Evolutionary conservation across 2,888 invertebrate genomes (phyloP).

Genomic region (Kuschelorhynchus macadamiae): DNA sequence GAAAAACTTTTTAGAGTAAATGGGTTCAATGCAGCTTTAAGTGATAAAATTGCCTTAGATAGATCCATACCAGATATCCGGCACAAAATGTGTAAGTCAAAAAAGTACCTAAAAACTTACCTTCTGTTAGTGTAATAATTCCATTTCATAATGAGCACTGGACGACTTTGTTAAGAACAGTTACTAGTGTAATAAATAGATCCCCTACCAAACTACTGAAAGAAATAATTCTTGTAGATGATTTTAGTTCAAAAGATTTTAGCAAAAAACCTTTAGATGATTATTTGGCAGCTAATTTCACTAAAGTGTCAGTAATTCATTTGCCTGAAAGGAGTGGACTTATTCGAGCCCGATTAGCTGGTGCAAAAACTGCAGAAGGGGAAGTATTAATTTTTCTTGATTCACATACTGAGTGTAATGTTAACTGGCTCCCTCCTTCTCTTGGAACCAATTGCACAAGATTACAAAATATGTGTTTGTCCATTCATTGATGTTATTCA

Average conservation of each 20-base stretch:
- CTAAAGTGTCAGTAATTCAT: constrained; percentile 83
- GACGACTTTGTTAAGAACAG: constrained; percentile 86
- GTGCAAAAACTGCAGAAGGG: constrained; percentile 82
- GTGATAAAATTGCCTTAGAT: constrained; percentile 91
- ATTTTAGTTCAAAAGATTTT: constrained; percentile 83
- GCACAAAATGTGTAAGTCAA: constrained; percentile 77
- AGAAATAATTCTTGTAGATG: constrained; percentile 92
- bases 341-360: constrained; percentile 88
- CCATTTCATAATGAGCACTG: constrained; percentile 96
- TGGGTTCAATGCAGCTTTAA: constrained; percentile 93
- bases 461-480: constrained; percentile 91
- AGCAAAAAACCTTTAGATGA: constrained; percentile 80
- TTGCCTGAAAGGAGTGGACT: constrained; percentile 83
- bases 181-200: constrained; percentile 85
- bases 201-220: constrained; percentile 84
- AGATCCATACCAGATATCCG: constrained; percentile 86
- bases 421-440: constrained; percentile 92
- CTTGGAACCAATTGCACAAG: constrained; percentile 86
- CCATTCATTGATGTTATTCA: constrained; percentile 95
- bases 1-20: constrained; percentile 85
- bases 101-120: constrained; percentile 79
- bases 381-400: constrained; percentile 92
- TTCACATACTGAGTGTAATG: constrained; percentile 91
- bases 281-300: constrained; percentile 78
- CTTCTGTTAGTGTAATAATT: constrained; percentile 85